Base-by-base conservation (phyloP, 2,888 invertebrate species). In the Parnassius smintheus region DNA sequence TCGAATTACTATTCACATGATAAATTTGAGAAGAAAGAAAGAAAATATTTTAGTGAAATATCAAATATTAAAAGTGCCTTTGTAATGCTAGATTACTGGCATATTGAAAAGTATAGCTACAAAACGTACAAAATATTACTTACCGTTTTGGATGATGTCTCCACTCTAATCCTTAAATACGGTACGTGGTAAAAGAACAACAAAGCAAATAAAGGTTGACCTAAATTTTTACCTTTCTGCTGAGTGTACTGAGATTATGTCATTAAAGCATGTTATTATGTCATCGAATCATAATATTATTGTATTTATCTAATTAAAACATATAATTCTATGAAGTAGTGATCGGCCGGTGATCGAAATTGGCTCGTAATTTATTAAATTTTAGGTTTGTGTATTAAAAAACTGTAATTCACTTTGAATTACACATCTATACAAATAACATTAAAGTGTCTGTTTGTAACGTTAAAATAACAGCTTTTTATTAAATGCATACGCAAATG, bases 191-290 rank as follows among this genome's bases (percentile, higher is more conserved):
- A 41, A 56, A 59, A 51, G 62, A 63, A 58, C 59, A 59, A 63
- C 55, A 63, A 56, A 55, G 13, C 63, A 54, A 42, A 56, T 59
- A 49, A 58, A 58, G 45, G 45, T 63, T 63, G 63, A 63, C 63
- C 63, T 42, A 59, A 50, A 63, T 63, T 63, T 59, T 55, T 45
- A 22, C 57, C 54, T 58, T 62, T 59, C 56, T 56, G 56, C 59
- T 56, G 50, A 55, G 49, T 61, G 50, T 59, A 53, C 49, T 41
- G 51, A 18, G 56, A 44, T 46, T 45, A 41, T 55, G 56, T 59
- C 59, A 59, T 35, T 50, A 50, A 49, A 13, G 18, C 54, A 35
- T 7, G 4, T 1, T 4, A 35, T 35, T 7, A 35, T 35, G 7
- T 35, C 18, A 18, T 18, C 18, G 18, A 18, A 18, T 18, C 18